These are phyloP conservation scores for Drosophila limbata DNA, from an alignment of 2,888 invertebrate species.

Conservation along the genomic window DNA sequence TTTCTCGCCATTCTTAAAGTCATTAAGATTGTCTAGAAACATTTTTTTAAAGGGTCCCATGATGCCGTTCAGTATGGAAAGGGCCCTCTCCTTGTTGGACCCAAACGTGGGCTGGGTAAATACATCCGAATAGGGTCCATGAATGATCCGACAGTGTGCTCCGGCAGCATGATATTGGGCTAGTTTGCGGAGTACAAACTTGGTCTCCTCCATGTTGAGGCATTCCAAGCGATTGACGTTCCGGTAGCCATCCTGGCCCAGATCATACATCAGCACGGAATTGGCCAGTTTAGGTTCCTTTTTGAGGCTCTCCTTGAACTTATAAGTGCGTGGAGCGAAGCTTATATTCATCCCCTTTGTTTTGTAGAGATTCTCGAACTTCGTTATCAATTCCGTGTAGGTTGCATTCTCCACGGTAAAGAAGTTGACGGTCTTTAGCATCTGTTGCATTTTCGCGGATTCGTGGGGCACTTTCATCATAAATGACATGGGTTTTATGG, in stretches of 20 bases:
- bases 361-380: constrained; percentile 70
- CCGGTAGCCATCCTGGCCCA: constrained; percentile 70
- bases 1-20: constrained; percentile 52
- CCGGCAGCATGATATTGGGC: constrained; percentile 84
- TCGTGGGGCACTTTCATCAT: constrained; percentile 81
- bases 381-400: constrained; percentile 68
- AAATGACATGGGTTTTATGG: constrained; percentile 52
- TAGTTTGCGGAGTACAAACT: constrained; percentile 74
- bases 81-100: constrained; percentile 30
- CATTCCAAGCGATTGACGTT: constrained; percentile 80
- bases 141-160: constrained; percentile 62
- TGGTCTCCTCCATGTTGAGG: constrained; percentile 77
- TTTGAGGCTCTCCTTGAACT: constrained; percentile 49
- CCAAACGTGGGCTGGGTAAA: constrained; percentile 51
- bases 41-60: constrained; percentile 42
- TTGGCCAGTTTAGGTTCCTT: constrained; percentile 59
- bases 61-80: constrained; percentile 52
- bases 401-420: constrained; percentile 68
- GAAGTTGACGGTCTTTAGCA: constrained; percentile 66
- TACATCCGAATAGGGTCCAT: constrained; percentile 66
- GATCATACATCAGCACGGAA: constrained; percentile 80
- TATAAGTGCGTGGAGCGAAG: constrained; percentile 64
- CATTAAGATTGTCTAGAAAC: constrained; percentile 51
- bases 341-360: constrained; percentile 45
- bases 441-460: constrained; percentile 63